Conservation (phyloP, 2,797 vertebrate genomes). For the Danio kyathit region DNA sequence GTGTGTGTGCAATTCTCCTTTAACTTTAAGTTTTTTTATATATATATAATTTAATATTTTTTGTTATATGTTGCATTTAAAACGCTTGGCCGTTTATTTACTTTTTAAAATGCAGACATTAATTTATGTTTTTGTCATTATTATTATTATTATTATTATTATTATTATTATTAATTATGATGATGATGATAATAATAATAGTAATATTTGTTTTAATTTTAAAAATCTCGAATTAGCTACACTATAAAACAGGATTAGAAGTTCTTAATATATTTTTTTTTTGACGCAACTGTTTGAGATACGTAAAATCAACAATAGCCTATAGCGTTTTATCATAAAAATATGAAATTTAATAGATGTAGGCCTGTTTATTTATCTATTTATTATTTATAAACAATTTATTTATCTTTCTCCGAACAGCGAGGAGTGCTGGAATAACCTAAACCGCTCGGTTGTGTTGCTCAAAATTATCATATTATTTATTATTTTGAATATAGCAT, state of each 20-base stretch:
- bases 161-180: neutral
- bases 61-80: neutral
- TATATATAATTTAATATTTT: neutral
- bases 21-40: conserved; percentile 13
- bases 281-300: neutral
- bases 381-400: too few species aligned
- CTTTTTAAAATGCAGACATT: neutral
- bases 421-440: neutral
- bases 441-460: neutral
- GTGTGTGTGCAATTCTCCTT: conserved; percentile 3
- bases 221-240: neutral
- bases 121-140: conserved; percentile 6
- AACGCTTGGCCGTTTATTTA: neutral
- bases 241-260: neutral
- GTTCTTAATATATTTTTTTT: neutral
- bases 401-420: neutral
- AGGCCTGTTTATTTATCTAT: neutral
- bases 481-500: neutral
- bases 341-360: neutral
- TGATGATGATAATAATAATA: too few species aligned
- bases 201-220: too few species aligned
- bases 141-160: neutral
- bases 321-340: neutral
- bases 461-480: neutral
- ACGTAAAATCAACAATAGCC: neutral